Conservation (phyloP, 2,113 vertebrate species). For the Thalassoma bifasciatum region DNA sequence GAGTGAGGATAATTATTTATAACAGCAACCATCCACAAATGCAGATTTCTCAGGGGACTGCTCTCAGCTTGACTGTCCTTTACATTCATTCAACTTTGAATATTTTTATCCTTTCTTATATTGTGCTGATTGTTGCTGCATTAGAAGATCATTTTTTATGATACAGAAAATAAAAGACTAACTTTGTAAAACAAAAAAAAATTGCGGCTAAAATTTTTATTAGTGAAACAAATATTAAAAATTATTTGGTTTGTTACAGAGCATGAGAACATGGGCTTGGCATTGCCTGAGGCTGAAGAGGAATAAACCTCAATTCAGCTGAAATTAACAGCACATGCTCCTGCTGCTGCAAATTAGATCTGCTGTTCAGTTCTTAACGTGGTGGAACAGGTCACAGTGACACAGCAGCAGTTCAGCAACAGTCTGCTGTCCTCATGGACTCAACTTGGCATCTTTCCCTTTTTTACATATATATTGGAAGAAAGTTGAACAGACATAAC, state of each 20-base stretch:
- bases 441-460: too few relatives aligned
- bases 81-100: too few relatives aligned
- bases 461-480: too few relatives aligned
- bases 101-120: too few relatives aligned
- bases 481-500: too few relatives aligned
- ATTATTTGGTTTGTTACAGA: not conserved
- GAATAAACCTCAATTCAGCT: constrained; percentile 25
- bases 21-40: not conserved
- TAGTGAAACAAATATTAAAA: not conserved
- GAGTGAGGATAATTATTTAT: not conserved
- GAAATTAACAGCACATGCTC: constrained; percentile 61
- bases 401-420: not conserved
- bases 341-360: constrained; percentile 43
- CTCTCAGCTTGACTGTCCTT: not conserved
- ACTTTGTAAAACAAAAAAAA: too few relatives aligned
- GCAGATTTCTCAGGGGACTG: not conserved
- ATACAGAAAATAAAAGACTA: too few relatives aligned
- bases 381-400: not conserved
- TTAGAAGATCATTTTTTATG: too few relatives aligned
- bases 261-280: not conserved
- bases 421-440: too few relatives aligned
- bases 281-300: not conserved
- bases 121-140: too few relatives aligned
- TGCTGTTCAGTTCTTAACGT: constrained; percentile 4
- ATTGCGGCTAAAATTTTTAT: not conserved